phyloP scores from a whole-genome alignment of 2,888 invertebrate species.

The Brachypalpus laphriformis region DNA sequence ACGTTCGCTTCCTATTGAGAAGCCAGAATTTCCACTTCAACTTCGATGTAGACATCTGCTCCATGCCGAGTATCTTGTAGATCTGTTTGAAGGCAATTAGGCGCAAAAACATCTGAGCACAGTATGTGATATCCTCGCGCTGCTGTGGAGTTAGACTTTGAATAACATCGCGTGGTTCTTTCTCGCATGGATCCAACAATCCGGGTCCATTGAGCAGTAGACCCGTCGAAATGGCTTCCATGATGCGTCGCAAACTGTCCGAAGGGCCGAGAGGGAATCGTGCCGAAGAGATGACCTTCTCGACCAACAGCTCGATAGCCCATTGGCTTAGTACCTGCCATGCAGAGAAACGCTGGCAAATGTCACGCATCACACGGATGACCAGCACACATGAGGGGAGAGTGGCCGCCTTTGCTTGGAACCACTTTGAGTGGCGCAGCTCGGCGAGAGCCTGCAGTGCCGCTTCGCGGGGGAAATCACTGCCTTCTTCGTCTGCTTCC shows the following conservation, averaged over 20 bases:
- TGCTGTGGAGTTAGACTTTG: slow-evolving; percentile 92
- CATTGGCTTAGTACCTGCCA: slow-evolving; percentile 96
- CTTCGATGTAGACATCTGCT: slow-evolving; percentile 90
- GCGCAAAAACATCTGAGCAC: slow-evolving; percentile 95
- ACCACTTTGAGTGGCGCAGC: slow-evolving; percentile 99
- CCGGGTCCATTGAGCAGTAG: slow-evolving; percentile 94
- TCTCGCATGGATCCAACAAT: slow-evolving; percentile 97
- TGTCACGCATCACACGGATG: slow-evolving; percentile 95
- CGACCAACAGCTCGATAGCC: slow-evolving; percentile 96
- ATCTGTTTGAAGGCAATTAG: slow-evolving; percentile 97
- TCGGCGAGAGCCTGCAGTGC: slow-evolving; percentile 99
- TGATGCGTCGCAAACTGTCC: slow-evolving; percentile 94
- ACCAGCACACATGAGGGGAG: slow-evolving; percentile 97
- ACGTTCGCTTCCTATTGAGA: slow-evolving; percentile 91
- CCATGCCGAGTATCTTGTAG: slow-evolving; percentile 96
- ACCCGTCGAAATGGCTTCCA: slow-evolving; percentile 96
- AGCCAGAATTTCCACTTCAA: slow-evolving; percentile 86
- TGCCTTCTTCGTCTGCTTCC: slow-evolving; percentile 85
- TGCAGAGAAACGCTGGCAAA: slow-evolving; percentile 94
- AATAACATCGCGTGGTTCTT: slow-evolving; percentile 93
- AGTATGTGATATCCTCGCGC: slow-evolving; percentile 95
- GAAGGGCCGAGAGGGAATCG: slow-evolving; percentile 92
- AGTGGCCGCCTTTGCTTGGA: slow-evolving; percentile 98
- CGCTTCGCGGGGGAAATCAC: slow-evolving; percentile 98
- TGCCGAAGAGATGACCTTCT: slow-evolving; percentile 94